Evolutionary conservation across 2,113 vertebrate species (phyloP).

Genomic region (Murina feae): DNA sequence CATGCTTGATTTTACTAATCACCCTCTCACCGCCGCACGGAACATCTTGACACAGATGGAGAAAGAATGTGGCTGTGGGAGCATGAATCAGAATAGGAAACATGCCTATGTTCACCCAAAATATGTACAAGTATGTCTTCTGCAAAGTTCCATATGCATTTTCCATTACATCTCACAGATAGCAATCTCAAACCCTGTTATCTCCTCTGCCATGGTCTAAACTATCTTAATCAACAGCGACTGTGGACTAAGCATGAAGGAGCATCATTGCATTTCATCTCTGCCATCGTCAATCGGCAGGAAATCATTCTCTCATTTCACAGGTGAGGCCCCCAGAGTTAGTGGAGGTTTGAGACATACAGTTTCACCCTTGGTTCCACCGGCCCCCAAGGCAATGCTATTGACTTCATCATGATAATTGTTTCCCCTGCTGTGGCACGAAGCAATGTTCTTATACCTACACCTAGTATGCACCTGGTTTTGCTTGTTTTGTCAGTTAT

Average conservation of each 20-base stretch:
- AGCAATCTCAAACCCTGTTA: too few relatives aligned
- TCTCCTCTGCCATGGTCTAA: neutral
- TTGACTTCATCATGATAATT: neutral
- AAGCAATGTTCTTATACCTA: accelerated
- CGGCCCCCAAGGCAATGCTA: too few relatives aligned
- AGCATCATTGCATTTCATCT: neutral
- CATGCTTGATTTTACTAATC: accelerated
- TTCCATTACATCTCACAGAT: too few relatives aligned
- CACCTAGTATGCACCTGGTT: accelerated
- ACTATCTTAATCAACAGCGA: neutral
- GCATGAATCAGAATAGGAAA: neutral
- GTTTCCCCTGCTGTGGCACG: neutral
- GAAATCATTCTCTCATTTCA: too few relatives aligned
- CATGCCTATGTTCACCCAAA: neutral
- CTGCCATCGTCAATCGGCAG: accelerated
- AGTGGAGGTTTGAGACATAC: accelerated
- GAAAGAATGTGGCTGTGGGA: accelerated
- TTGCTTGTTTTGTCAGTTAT: neutral
- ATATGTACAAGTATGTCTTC: neutral
- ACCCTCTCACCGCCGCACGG: accelerated
- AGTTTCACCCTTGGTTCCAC: accelerated
- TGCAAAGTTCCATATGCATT: accelerated
- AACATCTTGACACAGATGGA: too few relatives aligned
- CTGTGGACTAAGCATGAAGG: accelerated
- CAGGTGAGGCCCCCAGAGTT: neutral